Evolutionary conservation across 2,888 invertebrate species (phyloP), one percentile per base, ranked within the genome.

Genomic region (Drosophila emarginata): DNA sequence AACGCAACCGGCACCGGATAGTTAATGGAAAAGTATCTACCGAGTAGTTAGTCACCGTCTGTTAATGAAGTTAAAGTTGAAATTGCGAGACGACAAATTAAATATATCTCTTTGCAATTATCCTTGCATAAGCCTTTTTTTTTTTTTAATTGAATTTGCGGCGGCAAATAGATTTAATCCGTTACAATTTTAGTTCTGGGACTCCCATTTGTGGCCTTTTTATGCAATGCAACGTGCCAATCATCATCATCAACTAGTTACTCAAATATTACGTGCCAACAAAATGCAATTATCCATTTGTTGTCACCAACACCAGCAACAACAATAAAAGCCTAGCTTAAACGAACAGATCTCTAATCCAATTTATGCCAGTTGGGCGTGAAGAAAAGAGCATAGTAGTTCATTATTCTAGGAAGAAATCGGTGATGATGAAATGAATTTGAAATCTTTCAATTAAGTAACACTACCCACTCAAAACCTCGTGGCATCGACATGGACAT

Each of bases 361-460:
- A 45, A 45, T 21, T 45, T 45, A 45, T 11, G 45, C 21, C 45
- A 45, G 45, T 45, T 18, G 45, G 7, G 45, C 9, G 36, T 36
- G 36, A 12, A 36, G 36, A 11, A 36, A 36, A 26, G 26, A 26
- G 26, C 26, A 5, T 26, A 26, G 6, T 12, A n/a, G 37, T 45
- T 18, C 18, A n/a, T n/a, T n/a, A 18, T 45, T 45, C 45, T 45
- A 45, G 45, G 45, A 21, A 45, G 18, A 21, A 45, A 45, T 45
- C 12, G 45, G 4, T 15, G 6, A 9, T 21, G 21, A 59, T 61
- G 58, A 59, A 72, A 53, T 53, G 39, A 71, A 53, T 58, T 71
- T 71, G 37, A 58, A 39, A 62, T 53, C 45, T 69, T 69, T 64
- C 70, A 76, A 83, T 85, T 83, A 74, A 77, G 87, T 75, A 84